Percentiles rank a stretch among this genome's conserved stretches.
Conservation (phyloP, 1,140 invertebrate genomes). For the Magallana gigas region DNA sequence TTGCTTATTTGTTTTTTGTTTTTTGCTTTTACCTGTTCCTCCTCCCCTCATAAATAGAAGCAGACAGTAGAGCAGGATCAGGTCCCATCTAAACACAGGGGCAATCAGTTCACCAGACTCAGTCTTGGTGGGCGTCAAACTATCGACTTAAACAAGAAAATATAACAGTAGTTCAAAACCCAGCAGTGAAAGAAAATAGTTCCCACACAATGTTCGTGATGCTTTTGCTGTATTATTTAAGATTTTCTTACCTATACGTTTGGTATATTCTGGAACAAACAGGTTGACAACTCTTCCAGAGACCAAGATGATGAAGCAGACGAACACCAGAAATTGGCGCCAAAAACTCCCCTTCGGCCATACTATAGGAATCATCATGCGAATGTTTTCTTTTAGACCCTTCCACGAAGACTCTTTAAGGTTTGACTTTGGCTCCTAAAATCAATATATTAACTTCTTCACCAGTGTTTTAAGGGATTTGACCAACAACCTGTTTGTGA, state of each 20-base stretch:
- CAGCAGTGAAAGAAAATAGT: background rate
- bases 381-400: slow-evolving; percentile 86
- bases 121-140: slow-evolving; percentile 81
- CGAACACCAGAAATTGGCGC: slow-evolving; percentile 90
- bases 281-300: slow-evolving; percentile 94
- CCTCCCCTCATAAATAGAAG: slow-evolving; percentile 95
- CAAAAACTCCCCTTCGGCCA: slow-evolving; percentile 92
- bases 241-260: slow-evolving; percentile 85
- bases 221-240: too few species aligned
- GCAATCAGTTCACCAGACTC: slow-evolving; percentile 56
- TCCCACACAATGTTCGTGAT: too few species aligned
- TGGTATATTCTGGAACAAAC: slow-evolving; percentile 95
- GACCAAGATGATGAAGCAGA: slow-evolving; percentile 90
- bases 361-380: slow-evolving; percentile 90
- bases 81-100: slow-evolving; percentile 89
- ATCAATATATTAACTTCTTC: background rate
- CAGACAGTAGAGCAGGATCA: slow-evolving; percentile 90
- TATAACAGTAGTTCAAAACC: background rate
- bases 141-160: slow-evolving; percentile 84
- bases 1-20: background rate
- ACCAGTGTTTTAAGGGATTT: too few species aligned
- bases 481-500: too few species aligned
- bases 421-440: background rate
- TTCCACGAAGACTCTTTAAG: slow-evolving; percentile 63
- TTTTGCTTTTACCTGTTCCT: slow-evolving; percentile 80